Conservation (phyloP, 2,888 invertebrate genomes). For the Oithona nana region DNA sequence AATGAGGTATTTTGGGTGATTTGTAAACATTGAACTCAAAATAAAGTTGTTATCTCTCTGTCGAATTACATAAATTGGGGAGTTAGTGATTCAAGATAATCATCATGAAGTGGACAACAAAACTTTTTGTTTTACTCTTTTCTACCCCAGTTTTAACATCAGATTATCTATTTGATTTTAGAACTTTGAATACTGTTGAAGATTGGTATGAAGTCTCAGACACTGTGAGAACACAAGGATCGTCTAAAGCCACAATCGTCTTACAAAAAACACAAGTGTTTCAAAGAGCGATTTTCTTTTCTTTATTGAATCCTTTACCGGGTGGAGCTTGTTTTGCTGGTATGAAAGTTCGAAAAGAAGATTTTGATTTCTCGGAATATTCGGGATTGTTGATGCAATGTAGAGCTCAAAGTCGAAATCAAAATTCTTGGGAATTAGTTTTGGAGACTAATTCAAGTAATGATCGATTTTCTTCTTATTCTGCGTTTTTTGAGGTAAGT, state of each 20-base stretch:
- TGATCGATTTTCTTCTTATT: neutral
- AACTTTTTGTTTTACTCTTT: too few species aligned
- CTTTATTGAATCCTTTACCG: conserved; percentile 42
- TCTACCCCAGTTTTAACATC: too few species aligned
- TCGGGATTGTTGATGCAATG: neutral
- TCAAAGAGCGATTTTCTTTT: conserved; percentile 42
- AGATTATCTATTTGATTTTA: conserved; percentile 35
- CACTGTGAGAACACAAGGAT: conserved; percentile 39
- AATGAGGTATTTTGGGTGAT: too few species aligned
- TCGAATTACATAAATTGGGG: too few species aligned
- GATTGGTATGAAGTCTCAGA: conserved; percentile 45
- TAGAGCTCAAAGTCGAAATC: neutral
- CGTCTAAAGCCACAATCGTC: conserved; percentile 41
- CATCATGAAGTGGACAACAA: neutral
- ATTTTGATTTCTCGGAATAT: neutral
- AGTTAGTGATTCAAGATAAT: too few species aligned
- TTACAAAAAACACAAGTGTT: conserved; percentile 38
- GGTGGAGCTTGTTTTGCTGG: conserved; percentile 49
- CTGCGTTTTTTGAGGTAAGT: neutral
- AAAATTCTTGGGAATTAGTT: neutral
- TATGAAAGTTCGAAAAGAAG: neutral
- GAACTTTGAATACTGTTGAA: conserved; percentile 32
- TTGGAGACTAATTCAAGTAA: neutral
- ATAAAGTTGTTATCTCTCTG: neutral
- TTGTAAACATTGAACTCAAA: too few species aligned